Evolutionary conservation across 2,113 vertebrate genomes (phyloP).

Genomic region (Poeciliopsis retropinna): DNA sequence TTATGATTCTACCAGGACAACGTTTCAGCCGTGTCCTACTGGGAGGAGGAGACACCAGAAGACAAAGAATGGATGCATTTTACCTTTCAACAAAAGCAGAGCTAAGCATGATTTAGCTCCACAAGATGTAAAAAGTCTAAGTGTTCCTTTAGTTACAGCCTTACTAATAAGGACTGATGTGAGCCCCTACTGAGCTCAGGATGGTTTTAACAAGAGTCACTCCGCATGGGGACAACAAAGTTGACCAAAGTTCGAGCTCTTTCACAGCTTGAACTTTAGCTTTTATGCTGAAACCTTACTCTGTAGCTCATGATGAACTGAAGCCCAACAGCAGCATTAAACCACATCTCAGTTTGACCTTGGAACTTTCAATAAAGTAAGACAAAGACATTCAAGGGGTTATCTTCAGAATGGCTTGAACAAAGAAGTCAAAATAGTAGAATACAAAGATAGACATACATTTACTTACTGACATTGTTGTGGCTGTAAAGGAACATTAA

Average conservation of each 20-base stretch:
- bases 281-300: conserved; percentile 45
- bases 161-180: conserved; percentile 33
- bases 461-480: not conserved
- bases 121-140: not conserved
- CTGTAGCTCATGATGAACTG: conserved; percentile 12
- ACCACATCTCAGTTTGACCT: not conserved
- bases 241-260: not conserved
- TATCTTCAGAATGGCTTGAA: not conserved
- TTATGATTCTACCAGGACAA: not conserved
- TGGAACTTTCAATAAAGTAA: conserved; percentile 3
- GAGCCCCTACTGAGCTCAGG: conserved; percentile 40
- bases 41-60: not conserved
- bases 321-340: conserved; percentile 42
- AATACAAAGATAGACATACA: conserved; percentile 1
- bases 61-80: not conserved
- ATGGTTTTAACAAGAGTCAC: conserved; percentile 12
- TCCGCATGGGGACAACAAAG: conserved; percentile 8
- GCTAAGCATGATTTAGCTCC: not conserved
- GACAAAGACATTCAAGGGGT: not conserved
- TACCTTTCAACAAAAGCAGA: not conserved
- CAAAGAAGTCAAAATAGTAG: not conserved
- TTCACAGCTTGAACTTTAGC: conserved; percentile 42
- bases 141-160: conserved; percentile 33
- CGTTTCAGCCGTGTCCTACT: not conserved
- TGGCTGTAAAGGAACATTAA: conserved; percentile 6